Percentiles rank a stretch among this genome's conserved stretches.
Conservation (phyloP, 2,113 vertebrate genomes). For the Geothlypis trichas region DNA sequence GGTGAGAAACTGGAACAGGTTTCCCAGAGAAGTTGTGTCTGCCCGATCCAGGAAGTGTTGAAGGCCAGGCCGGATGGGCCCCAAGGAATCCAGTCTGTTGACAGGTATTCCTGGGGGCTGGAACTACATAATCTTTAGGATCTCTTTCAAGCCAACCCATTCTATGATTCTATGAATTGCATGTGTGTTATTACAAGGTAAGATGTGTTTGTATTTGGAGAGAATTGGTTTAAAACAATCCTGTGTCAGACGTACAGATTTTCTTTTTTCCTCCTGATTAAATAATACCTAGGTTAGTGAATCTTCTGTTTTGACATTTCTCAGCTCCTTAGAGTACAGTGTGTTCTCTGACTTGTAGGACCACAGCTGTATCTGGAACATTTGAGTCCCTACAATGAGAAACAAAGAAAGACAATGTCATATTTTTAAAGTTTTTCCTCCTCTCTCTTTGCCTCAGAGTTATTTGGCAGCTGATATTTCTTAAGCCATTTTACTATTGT, state of each 20-base stretch:
- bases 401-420: background rate
- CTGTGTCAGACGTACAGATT: background rate
- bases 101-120: background rate
- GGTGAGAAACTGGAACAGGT: background rate
- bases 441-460: background rate
- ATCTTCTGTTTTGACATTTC: background rate
- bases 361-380: background rate
- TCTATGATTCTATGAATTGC: background rate
- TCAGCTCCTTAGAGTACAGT: background rate
- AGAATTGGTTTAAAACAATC: background rate
- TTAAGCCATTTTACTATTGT: background rate
- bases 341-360: background rate
- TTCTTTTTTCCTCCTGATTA: background rate
- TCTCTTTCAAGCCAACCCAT: background rate
- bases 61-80: background rate
- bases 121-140: background rate
- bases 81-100: background rate
- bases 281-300: background rate
- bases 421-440: background rate
- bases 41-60: background rate
- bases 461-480: background rate
- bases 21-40: background rate
- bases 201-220: background rate
- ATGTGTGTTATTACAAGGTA: background rate
- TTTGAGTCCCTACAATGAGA: background rate